Conservation (phyloP, 2,797 vertebrate species). For the Scleropages formosus region DNA sequence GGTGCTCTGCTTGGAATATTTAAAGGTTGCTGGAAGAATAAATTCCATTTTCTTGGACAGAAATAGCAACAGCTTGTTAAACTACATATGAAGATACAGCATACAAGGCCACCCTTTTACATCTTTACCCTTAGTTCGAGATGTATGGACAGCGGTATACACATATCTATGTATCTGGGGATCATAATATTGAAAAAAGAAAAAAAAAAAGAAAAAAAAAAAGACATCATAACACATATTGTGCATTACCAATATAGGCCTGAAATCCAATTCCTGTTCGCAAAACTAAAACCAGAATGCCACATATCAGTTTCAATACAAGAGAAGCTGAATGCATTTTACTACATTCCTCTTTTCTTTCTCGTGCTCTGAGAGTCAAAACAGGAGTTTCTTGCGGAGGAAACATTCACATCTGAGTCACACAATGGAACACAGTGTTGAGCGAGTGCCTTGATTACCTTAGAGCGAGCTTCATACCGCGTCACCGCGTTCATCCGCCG, state of each 20-base stretch:
- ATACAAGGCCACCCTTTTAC: no score
- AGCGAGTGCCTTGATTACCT: constrained; percentile 65
- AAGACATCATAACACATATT: background rate
- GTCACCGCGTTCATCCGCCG: constrained; percentile 41
- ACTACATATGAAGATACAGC: no score
- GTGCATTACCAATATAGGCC: background rate
- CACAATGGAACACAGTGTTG: constrained; percentile 49
- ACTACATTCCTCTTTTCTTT: background rate
- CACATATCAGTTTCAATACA: background rate
- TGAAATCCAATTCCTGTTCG: constrained; percentile 1
- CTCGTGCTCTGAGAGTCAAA: background rate
- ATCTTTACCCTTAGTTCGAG: no score
- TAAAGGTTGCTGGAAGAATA: no score
- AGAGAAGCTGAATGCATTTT: background rate
- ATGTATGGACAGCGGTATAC: no score
- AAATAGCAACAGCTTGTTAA: no score
- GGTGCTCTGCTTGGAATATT: no score
- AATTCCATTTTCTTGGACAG: no score
- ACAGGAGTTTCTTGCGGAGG: constrained; percentile 37
- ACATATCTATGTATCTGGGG: no score
- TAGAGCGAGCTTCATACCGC: constrained; percentile 42
- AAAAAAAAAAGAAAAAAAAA: no score
- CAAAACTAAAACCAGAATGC: no score
- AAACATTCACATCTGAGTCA: constrained; percentile 51
- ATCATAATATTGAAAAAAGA: no score